These are phyloP conservation scores for Altica lythri DNA, from an alignment of 2,888 invertebrate species.

Conservation along the genomic window DNA sequence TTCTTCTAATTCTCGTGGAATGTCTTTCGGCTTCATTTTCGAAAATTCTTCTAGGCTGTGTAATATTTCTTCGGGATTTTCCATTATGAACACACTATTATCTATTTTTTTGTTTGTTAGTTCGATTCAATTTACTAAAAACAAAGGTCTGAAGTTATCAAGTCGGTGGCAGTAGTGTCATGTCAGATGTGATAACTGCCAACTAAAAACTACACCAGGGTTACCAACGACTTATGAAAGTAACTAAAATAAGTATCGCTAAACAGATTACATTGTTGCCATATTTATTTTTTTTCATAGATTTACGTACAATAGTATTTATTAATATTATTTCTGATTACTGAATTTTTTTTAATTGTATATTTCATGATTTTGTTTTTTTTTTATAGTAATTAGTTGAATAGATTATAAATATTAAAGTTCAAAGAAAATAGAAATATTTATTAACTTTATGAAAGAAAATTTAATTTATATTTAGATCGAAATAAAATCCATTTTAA, in stretches of 20 bases:
- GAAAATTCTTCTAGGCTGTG: conserved; percentile 84
- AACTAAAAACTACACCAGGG: not conserved
- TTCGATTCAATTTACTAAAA: conserved; percentile 19
- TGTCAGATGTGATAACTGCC: conserved; percentile 12
- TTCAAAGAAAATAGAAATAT: too few species aligned
- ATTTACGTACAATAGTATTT: too few species aligned
- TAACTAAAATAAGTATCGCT: conserved; percentile 4
- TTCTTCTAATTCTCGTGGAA: conserved; percentile 87
- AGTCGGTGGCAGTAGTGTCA: not conserved
- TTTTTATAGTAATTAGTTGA: too few species aligned
- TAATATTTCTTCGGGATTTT: conserved; percentile 83
- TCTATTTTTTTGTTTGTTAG: conserved; percentile 4
- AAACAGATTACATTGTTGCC: not conserved
- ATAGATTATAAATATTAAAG: too few species aligned
- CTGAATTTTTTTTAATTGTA: too few species aligned
- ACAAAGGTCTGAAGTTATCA: conserved; percentile 28
- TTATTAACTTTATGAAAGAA: too few species aligned
- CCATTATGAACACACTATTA: conserved; percentile 61
- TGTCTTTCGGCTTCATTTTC: conserved; percentile 75
- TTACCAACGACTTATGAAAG: conserved; percentile 4
- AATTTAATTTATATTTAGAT: too few species aligned
- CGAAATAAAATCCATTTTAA: too few species aligned
- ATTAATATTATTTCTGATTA: too few species aligned
- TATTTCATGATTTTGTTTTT: too few species aligned
- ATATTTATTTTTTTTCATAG: not conserved